Evolutionary conservation across 2,888 invertebrate species (phyloP).

Genomic region (Pecten maximus): DNA sequence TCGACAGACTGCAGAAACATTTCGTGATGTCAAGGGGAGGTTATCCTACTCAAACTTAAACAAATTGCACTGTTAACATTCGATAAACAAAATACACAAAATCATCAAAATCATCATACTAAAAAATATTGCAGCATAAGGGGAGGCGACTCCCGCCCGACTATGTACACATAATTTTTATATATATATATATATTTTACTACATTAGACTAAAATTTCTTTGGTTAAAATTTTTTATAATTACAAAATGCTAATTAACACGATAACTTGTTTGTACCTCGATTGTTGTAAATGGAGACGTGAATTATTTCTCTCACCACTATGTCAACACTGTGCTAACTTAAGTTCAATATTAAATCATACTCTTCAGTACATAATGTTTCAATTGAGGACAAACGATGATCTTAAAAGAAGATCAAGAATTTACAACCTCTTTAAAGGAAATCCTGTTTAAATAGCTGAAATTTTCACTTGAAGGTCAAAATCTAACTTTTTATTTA

Average conservation of each 20-base stretch:
- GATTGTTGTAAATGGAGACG: neutral
- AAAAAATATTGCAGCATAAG: neutral
- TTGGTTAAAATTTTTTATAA: conserved; percentile 27
- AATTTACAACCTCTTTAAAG: neutral
- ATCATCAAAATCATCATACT: neutral
- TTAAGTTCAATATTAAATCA: neutral
- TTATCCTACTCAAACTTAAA: conserved; percentile 20
- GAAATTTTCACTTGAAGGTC: too few relatives aligned
- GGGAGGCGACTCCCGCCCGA: neutral
- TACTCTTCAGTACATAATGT: too few relatives aligned
- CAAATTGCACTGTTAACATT: conserved; percentile 25
- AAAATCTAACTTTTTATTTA: too few relatives aligned
- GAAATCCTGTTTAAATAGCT: neutral
- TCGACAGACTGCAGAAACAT: neutral
- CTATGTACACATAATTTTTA: neutral
- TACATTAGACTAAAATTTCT: conserved; percentile 28
- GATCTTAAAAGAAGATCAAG: too few relatives aligned
- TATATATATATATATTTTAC: neutral
- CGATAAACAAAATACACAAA: neutral
- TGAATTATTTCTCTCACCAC: neutral
- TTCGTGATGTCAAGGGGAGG: neutral
- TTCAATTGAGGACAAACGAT: neutral
- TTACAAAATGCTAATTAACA: conserved; percentile 32
- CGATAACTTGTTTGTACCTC: neutral
- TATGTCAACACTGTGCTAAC: neutral